A percentile compares a stretch with the other conserved stretches of the same genome.
These are phyloP conservation scores for Hypselothyrea guttata DNA, from an alignment of 2,888 invertebrate species.

Conservation along the genomic window DNA sequence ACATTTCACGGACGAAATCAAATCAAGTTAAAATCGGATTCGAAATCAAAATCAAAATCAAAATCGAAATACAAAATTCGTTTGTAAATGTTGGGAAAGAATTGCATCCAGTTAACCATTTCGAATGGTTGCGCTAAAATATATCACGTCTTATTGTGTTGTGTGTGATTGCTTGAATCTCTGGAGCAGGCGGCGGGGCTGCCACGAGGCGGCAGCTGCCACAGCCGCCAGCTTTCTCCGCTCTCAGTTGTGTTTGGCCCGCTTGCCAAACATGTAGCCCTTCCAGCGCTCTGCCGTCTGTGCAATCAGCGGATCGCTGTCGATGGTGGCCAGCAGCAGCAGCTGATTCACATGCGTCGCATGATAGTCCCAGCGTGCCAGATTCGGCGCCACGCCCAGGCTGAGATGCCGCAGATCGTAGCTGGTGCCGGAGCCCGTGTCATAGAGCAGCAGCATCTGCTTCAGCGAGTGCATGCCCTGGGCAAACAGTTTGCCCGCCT, in stretches of 20 bases:
- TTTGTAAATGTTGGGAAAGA: slow-evolving; percentile 27
- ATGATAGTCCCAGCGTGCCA: slow-evolving; percentile 99
- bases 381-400: slow-evolving; percentile 92
- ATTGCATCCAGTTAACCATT: slow-evolving; percentile 55
- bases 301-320: slow-evolving; percentile 90
- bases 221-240: slow-evolving; percentile 64
- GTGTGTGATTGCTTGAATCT: slow-evolving; percentile 20
- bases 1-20: slow-evolving; percentile 22
- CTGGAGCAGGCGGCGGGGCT: slow-evolving; percentile 29
- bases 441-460: slow-evolving; percentile 93
- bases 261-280: slow-evolving; percentile 96
- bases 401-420: slow-evolving; percentile 98
- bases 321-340: slow-evolving; percentile 92
- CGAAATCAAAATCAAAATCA: slow-evolving; percentile 11
- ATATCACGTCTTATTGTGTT: slow-evolving; percentile 63
- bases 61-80: slow-evolving; percentile 32
- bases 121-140: slow-evolving; percentile 63
- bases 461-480: slow-evolving; percentile 94
- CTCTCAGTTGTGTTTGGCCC: slow-evolving; percentile 94
- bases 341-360: slow-evolving; percentile 98
- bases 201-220: slow-evolving; percentile 45
- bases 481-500: slow-evolving; percentile 89
- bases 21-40: neutral
- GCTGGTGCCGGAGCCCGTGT: slow-evolving; percentile 96
- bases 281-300: slow-evolving; percentile 96